Base-by-base conservation (phyloP, 2,113 vertebrate genomes). In the Elachura formosa region DNA sequence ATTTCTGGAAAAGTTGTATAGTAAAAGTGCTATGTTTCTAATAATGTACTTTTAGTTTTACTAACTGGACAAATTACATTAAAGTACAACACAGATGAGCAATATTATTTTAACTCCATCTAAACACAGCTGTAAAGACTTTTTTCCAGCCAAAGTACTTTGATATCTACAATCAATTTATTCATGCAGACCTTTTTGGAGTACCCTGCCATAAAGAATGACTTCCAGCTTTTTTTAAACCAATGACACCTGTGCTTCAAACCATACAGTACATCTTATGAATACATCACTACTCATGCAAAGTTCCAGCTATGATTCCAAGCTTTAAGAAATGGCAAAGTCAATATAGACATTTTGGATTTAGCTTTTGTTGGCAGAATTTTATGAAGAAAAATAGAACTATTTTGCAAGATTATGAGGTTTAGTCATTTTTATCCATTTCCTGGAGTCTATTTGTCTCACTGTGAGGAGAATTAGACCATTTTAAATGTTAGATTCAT, bases 81-180 rank as follows among this genome's bases (percentile, higher is more conserved):
- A 20, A 69, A 90, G 23, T 73, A 87, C 41, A 81, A 18, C 38
- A 79, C 58, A 90, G 54, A 84, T 29, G 17, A 29, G 11, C 38
- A 77, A 56, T 67, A 86, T 93, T 94, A 92, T 83, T 90, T 94
- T 59, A 96, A 78, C 52, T 91, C 81, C 80, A 73, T 46, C 64
- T 88, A 66, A 62, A 82, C n/a, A 91, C 66, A 93, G 94, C 52
- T 77, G 84, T 49, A 85, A 68, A 94, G 73, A 24, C 16, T 63
- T 76, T 74, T 63, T 76, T 69, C 43, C 23, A 68, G 69, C n/a
- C 69, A 90, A 74, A 19, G 20, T 31, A 49, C 48, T 93, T 54
- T 36, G 13, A 85, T 92, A 79, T 49, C 59, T 45, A 86, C 49
- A 68, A 19, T 43, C 29, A 84, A 40, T 90, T 88, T 87, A 82